These are phyloP conservation scores for Heliconius himera DNA, from an alignment of 1,140 invertebrate genomes.

Conservation along the genomic window DNA sequence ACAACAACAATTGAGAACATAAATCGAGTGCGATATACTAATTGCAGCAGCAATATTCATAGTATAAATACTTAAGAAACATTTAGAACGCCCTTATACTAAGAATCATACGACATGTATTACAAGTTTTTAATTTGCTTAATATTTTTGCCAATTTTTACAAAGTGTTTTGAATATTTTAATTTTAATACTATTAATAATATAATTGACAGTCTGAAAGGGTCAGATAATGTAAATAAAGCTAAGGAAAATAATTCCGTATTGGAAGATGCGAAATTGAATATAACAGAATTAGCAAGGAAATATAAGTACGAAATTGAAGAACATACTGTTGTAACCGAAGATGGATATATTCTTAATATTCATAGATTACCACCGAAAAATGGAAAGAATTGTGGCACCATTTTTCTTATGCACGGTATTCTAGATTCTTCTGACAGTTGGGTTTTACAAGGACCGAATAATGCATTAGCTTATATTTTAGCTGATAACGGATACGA, in stretches of 20 bases:
- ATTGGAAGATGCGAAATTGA: slow-evolving; percentile 49
- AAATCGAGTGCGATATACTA: slow-evolving; percentile 23
- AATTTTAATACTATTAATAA: slow-evolving; percentile 2
- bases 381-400: slow-evolving; percentile 51
- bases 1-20: slow-evolving; percentile 20
- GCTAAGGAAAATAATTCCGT: background rate
- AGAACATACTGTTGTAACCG: slow-evolving; percentile 79
- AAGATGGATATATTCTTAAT: slow-evolving; percentile 84
- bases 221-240: background rate
- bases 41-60: slow-evolving; percentile 21
- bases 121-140: slow-evolving; percentile 15
- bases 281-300: slow-evolving; percentile 61
- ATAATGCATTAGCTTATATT: slow-evolving; percentile 77
- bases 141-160: background rate
- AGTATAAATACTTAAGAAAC: slow-evolving; percentile 27
- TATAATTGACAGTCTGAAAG: background rate
- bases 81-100: background rate
- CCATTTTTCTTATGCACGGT: slow-evolving; percentile 86
- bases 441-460: slow-evolving; percentile 82
- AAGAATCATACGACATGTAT: slow-evolving; percentile 3
- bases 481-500: slow-evolving; percentile 85
- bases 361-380: slow-evolving; percentile 81
- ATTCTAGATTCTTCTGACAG: slow-evolving; percentile 83
- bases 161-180: slow-evolving; percentile 17
- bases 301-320: slow-evolving; percentile 83